Conservation (phyloP, 2,113 vertebrate genomes). For the Cygnus buccinator region DNA sequence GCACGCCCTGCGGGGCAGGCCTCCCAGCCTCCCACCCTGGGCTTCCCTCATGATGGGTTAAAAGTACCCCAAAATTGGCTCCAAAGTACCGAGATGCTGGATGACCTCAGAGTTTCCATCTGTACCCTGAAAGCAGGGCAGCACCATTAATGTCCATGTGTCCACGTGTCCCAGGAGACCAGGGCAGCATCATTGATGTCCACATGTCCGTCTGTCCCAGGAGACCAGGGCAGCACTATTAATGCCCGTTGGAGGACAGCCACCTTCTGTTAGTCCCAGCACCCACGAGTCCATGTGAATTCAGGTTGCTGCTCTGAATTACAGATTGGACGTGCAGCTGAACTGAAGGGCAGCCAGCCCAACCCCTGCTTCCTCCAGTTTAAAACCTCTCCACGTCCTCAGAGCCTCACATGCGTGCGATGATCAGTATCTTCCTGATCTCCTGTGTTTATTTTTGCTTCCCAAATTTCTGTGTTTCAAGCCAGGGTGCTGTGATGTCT, state of each 20-base stretch:
- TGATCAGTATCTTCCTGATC: background rate
- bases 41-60: background rate
- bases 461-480: background rate
- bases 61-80: too few species aligned
- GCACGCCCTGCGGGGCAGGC: accelerated
- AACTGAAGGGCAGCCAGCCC: background rate
- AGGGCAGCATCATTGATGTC: too few species aligned
- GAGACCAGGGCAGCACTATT: too few species aligned
- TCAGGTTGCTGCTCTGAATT: background rate
- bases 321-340: background rate
- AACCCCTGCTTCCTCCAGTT: background rate
- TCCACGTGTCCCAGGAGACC: too few species aligned
- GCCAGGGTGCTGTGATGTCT: background rate
- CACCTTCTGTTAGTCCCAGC: background rate
- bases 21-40: background rate
- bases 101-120: too few species aligned
- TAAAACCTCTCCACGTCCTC: background rate
- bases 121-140: too few species aligned
- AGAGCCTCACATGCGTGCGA: too few species aligned
- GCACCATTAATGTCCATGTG: too few species aligned
- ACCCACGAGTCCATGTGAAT: background rate
- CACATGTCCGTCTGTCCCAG: background rate
- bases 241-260: accelerated
- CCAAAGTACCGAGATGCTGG: background rate
- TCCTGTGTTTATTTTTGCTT: background rate